phyloP scores from a whole-genome alignment of 2,113 vertebrate species.

The Chlorodrepanis virens region DNA sequence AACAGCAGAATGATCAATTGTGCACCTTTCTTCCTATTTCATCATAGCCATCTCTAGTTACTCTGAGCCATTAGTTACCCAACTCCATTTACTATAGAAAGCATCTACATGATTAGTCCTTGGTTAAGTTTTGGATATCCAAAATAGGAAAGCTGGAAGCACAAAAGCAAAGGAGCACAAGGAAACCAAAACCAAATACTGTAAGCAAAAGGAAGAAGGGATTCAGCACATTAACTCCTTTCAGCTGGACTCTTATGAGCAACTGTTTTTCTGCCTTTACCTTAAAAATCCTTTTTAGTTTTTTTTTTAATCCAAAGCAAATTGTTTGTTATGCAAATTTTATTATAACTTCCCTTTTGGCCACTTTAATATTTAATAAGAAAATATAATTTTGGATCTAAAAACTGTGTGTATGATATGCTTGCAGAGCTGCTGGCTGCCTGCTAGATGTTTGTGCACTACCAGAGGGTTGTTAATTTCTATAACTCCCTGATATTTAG shows the following conservation, averaged over 20 bases:
- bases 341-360: background rate
- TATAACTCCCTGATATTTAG: background rate
- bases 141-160: background rate
- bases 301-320: background rate
- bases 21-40: background rate
- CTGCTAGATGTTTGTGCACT: background rate
- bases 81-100: background rate
- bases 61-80: background rate
- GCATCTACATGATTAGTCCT: background rate
- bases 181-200: background rate
- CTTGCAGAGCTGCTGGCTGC: background rate
- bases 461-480: background rate
- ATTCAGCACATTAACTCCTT: background rate
- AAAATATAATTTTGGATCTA: background rate
- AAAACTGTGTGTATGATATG: background rate
- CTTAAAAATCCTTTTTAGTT: background rate
- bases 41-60: background rate
- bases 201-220: background rate
- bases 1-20: background rate
- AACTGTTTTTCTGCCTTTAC: background rate
- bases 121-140: background rate
- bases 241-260: background rate
- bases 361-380: background rate
- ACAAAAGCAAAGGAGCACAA: background rate
- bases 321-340: background rate